Base-by-base conservation (phyloP, 2,888 invertebrate genomes). In the Ormyrus nitidulus region DNA sequence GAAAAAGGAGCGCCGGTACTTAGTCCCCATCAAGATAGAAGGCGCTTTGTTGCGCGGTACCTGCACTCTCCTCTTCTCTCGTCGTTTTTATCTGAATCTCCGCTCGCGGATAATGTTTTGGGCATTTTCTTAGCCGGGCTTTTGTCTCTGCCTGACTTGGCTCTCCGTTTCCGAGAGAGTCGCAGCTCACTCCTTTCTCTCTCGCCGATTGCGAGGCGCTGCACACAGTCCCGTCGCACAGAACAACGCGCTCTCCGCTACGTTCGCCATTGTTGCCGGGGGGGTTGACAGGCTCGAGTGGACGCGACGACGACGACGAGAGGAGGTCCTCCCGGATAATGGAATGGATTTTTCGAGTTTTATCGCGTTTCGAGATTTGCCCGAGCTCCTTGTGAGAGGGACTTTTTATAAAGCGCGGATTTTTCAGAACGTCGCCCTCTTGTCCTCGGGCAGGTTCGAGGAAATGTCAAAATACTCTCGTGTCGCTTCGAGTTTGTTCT, bases 11-110 rank as follows among this genome's bases (percentile, higher is more conserved):
- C 19, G 19, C 19, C 19, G 19, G 79, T 79, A 79, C 79, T 79
- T 79, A 79, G 73, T 51, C 49, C 44, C 74, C 79, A 79, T 79
- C 79, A 79, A 79, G 79, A 79, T 79, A 74, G 65, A 19, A 19
- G 54, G 56, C 49, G 46, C 56, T 56, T 69, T 56, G 19, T 53
- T 34, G 53, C 10, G 6, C 66, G 53, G 7, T 69, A 46, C n/a
- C 56, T 69, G 54, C 59, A 4, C 7, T 11, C 7, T 10, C 62
- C 48, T 48, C 48, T n/a, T 48, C 4, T 64, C n/a, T n/a, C 8
- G 19, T 19, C 19, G 19, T 19, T 19, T 19, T 19, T 19, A 19
- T 19, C 19, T 19, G 19, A 19, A 19, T 19, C 19, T 19, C 19
- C 48, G 54, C 62, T n/a, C 62, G n/a, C 8, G 53, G 53, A 54